Evolutionary conservation across 2,888 invertebrate species (phyloP).

Genomic region (Xiphydria camelus): DNA sequence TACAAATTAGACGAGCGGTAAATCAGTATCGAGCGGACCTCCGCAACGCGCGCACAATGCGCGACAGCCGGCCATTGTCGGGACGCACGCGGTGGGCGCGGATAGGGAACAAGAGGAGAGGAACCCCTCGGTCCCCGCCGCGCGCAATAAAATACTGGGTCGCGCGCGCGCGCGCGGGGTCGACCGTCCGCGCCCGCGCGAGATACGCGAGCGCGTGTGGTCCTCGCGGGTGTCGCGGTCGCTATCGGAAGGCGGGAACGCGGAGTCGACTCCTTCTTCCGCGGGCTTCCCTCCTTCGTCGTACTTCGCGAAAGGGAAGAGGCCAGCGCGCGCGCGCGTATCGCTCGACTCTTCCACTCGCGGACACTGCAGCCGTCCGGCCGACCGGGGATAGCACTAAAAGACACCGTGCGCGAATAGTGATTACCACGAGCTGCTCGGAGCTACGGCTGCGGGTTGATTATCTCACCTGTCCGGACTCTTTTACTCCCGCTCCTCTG

Average conservation of each 20-base stretch:
- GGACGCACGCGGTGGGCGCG: too few species aligned
- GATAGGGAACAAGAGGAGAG: too few species aligned
- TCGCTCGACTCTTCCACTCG: too few species aligned
- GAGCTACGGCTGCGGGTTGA: conserved; percentile 46
- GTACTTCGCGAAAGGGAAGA: neutral
- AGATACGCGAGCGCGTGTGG: neutral
- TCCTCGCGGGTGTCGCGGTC: too few species aligned
- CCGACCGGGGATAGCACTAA: conserved; percentile 36
- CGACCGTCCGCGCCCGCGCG: too few species aligned
- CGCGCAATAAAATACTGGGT: conserved; percentile 41
- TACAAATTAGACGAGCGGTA: conserved; percentile 57
- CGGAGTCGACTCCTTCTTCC: too few species aligned
- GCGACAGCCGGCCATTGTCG: conserved; percentile 29
- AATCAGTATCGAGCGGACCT: conserved; percentile 56
- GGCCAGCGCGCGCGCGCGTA: too few species aligned
- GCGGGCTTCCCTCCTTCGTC: too few species aligned
- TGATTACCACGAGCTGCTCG: conserved; percentile 49
- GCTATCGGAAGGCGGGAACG: too few species aligned
- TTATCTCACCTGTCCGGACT: conserved; percentile 55
- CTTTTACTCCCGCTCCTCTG: conserved; percentile 51
- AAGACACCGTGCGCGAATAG: conserved; percentile 44
- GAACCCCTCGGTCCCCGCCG: too few species aligned
- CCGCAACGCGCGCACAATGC: conserved; percentile 44
- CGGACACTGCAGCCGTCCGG: too few species aligned
- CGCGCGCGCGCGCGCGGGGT: too few species aligned